Evolutionary conservation across 1,140 invertebrate species (phyloP).

Genomic region (Phenacoccus solenopsis): DNA sequence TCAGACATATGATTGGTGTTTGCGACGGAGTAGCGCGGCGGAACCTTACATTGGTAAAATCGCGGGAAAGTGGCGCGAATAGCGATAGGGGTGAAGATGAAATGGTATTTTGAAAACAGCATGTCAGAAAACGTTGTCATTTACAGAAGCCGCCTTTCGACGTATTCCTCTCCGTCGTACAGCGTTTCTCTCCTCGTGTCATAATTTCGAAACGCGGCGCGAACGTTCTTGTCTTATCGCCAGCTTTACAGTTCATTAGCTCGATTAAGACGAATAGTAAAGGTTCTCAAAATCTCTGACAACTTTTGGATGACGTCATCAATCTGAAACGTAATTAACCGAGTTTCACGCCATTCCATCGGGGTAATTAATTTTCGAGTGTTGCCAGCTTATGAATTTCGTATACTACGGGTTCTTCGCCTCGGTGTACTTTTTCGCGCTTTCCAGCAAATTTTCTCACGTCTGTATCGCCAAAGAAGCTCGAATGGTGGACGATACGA

Average conservation of each 20-base stretch:
- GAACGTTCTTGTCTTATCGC: slow-evolving; percentile 13
- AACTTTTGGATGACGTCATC: slow-evolving; percentile 14
- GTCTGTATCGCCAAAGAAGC: too few species aligned
- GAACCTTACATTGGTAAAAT: background rate
- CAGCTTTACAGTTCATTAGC: slow-evolving; percentile 15
- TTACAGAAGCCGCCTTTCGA: slow-evolving; percentile 11
- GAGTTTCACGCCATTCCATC: background rate
- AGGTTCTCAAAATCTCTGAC: background rate
- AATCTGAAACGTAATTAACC: slow-evolving; percentile 5
- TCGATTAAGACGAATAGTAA: slow-evolving; percentile 2
- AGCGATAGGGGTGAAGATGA: slow-evolving; percentile 9
- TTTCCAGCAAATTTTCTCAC: too few species aligned
- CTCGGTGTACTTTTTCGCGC: too few species aligned
- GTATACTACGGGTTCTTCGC: too few species aligned
- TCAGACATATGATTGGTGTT: slow-evolving; percentile 16
- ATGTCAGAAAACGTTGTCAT: slow-evolving; percentile 13
- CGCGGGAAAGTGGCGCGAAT: background rate
- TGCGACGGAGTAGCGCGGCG: background rate
- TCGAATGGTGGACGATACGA: too few species aligned
- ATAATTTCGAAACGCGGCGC: slow-evolving; percentile 7
- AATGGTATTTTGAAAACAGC: slow-evolving; percentile 13
- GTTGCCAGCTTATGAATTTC: too few species aligned
- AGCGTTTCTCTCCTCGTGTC: background rate
- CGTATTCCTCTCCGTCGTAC: background rate
- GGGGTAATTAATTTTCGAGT: background rate